Conservation (phyloP, 2,888 invertebrate species). For the Drosophila meridionalis region DNA sequence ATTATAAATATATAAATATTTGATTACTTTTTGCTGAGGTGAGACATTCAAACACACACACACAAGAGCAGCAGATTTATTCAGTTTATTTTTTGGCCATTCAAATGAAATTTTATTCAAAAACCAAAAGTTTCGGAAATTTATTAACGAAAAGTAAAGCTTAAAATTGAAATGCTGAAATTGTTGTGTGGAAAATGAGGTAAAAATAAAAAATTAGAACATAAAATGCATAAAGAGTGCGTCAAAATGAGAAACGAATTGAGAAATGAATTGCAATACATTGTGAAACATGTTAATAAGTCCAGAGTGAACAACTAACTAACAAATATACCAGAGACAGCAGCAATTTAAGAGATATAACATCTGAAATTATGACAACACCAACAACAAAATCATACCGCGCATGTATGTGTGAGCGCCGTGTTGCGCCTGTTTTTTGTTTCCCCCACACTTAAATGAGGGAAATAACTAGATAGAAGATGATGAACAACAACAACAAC, state of each 20-base stretch:
- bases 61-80: conserved; percentile 80
- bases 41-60: conserved; percentile 85
- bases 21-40: conserved; percentile 83
- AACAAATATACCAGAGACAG: conserved; percentile 33
- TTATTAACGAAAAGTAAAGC: conserved; percentile 41
- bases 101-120: conserved; percentile 30
- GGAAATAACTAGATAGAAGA: conserved; percentile 25
- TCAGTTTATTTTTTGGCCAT: conserved; percentile 51
- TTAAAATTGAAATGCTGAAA: conserved; percentile 72
- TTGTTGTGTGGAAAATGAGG: conserved; percentile 85
- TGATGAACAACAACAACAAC: conserved; percentile 30
- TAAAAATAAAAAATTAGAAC: conserved; percentile 66
- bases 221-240: conserved; percentile 69
- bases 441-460: conserved; percentile 11
- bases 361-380: conserved; percentile 40
- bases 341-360: conserved; percentile 35
- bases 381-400: conserved; percentile 38
- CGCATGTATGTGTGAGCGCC: conserved; percentile 77
- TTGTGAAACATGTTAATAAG: conserved; percentile 85
- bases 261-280: conserved; percentile 83
- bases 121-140: conserved; percentile 34
- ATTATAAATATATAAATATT: conserved; percentile 46
- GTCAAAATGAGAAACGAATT: conserved; percentile 66
- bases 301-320: conserved; percentile 59
- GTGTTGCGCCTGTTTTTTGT: conserved; percentile 67